Conservation (phyloP, 2,888 invertebrate species). For the Sphaerophoria taeniata region DNA sequence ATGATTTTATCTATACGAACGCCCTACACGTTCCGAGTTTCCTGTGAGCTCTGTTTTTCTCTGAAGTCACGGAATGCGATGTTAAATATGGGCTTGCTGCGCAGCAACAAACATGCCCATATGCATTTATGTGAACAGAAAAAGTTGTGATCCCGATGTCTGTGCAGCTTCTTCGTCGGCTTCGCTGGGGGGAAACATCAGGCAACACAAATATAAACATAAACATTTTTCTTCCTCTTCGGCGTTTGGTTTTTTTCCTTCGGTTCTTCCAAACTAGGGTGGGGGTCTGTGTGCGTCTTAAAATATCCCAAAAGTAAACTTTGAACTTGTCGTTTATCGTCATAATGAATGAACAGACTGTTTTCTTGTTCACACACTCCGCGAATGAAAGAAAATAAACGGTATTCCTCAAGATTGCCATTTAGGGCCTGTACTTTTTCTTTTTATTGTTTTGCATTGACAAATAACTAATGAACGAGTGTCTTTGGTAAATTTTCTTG, state of each 20-base stretch:
- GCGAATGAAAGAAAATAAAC: neutral
- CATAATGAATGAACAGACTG: constrained; percentile 27
- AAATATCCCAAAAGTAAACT: constrained; percentile 27
- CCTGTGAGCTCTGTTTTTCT: constrained; percentile 42
- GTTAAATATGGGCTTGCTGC: constrained; percentile 59
- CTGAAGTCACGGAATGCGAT: constrained; percentile 59
- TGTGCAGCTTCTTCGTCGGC: constrained; percentile 24
- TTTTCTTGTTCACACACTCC: neutral
- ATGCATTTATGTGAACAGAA: constrained; percentile 26
- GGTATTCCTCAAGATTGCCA: constrained; percentile 41
- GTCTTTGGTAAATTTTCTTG: constrained; percentile 33
- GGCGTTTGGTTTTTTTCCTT: neutral
- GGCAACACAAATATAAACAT: constrained; percentile 30
- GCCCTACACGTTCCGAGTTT: constrained; percentile 47
- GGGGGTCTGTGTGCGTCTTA: constrained; percentile 23
- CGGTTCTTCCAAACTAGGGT: neutral
- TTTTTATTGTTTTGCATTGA: neutral
- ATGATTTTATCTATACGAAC: neutral
- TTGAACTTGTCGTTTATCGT: constrained; percentile 11
- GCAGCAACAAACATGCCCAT: constrained; percentile 5
- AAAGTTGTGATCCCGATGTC: constrained; percentile 18
- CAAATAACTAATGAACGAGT: constrained; percentile 35
- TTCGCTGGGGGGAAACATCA: constrained; percentile 40
- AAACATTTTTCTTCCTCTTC: constrained; percentile 19
- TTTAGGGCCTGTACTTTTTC: constrained; percentile 45